A percentile compares a stretch with the other conserved stretches of the same genome.
Conservation (phyloP, 2,888 invertebrate genomes). For the Caenorhabditis afra region DNA sequence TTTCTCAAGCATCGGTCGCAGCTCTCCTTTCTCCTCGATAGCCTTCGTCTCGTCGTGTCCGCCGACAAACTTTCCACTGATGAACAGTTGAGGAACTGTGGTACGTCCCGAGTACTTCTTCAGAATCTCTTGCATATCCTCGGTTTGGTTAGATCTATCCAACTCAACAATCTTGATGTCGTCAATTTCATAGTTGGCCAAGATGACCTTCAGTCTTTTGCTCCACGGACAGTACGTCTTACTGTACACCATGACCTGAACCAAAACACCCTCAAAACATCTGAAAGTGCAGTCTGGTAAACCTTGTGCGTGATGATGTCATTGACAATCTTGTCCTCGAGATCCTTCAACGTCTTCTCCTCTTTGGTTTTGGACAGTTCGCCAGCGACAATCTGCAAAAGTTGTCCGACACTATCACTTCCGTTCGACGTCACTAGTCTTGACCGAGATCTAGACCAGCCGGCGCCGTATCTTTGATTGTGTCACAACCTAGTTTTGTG, state of each 20-base stretch:
- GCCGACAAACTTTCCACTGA: constrained; percentile 71
- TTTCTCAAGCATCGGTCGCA: constrained; percentile 61
- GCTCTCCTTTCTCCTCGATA: constrained; percentile 64
- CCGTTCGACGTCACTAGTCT: constrained; percentile 36
- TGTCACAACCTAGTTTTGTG: constrained; percentile 44
- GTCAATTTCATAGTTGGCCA: constrained; percentile 68
- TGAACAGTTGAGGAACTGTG: constrained; percentile 72
- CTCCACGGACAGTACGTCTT: constrained; percentile 76
- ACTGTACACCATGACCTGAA: constrained; percentile 74
- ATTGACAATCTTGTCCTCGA: constrained; percentile 57
- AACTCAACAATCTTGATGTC: constrained; percentile 73
- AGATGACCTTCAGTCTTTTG: constrained; percentile 66
- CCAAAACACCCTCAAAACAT: background rate
- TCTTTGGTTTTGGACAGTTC: constrained; percentile 56
- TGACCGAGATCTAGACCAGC: constrained; percentile 57
- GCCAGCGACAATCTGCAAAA: constrained; percentile 40
- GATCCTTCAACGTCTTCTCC: constrained; percentile 55
- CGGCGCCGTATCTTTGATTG: constrained; percentile 40
- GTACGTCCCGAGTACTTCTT: constrained; percentile 68
- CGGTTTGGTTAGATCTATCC: constrained; percentile 66
- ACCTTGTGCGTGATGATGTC: constrained; percentile 59
- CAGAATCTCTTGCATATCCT: constrained; percentile 69
- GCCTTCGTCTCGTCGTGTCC: constrained; percentile 67
- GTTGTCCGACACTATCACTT: background rate
- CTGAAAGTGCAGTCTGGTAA: background rate